Base-by-base conservation (phyloP, 1,140 invertebrate genomes). In the Papilio aristodemus region DNA sequence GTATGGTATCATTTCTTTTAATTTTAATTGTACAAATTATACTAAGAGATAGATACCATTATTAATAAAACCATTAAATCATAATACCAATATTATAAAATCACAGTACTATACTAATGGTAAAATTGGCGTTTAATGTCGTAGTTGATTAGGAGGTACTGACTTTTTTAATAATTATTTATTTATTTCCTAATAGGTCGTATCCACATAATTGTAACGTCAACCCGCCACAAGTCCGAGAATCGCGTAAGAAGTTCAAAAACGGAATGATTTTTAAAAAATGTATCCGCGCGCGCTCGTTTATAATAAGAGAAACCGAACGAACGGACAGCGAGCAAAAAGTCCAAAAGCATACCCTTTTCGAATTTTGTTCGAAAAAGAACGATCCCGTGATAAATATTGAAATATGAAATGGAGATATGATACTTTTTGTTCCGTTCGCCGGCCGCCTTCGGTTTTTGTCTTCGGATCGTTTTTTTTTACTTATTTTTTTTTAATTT, bases 371-470 rank as follows among this genome's bases (percentile, higher is more conserved):
- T 85, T 84, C 83, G 80, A 82, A 89, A 89, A 87, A 79, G 85
- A 83, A 80, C 79, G 85, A 89, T 89, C 81, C 74, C 71, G 85
- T 79, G 87, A 88, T 90, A 90, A 90, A 90, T 90, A 86, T 90
- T 88, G 83, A 88, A 90, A 86, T 90, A 87, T 89, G 85, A 82
- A 83, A 85, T 83, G 83, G 80, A 84, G 82, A 85, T 86, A 76
- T 81, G 74, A 81, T 77, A 76, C 71, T 75, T 81, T 76, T 78
- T 80, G 71, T 71, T 75, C 59, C 19, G 38, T 27, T 43, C n/a
- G 38, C 38, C 17, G 60, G 27, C 38, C 10, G 50, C 64, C 46
- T 62, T 67, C 67, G 37, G 41, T 70, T 70, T 70, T 64, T 68
- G 19, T 67, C 43, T 46, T 71, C 41, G 50, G 17, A 39, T 70